Evolutionary conservation across 2,113 vertebrate species (phyloP).

Genomic region (Silurus asotus): DNA sequence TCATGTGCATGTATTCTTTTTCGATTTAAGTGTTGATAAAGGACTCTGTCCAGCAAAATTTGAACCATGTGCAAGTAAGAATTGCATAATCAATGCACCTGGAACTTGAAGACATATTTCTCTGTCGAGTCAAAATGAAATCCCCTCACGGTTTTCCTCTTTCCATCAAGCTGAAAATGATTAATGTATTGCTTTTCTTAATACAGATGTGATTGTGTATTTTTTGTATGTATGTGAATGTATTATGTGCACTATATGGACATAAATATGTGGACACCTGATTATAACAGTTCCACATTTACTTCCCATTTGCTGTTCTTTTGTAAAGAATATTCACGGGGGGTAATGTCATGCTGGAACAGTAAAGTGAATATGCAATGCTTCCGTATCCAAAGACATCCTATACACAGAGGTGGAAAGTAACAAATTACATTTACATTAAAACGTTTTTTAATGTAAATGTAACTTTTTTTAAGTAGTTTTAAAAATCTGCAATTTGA

Average conservation of each 20-base stretch:
- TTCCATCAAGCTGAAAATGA: background rate
- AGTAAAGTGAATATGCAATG: no score
- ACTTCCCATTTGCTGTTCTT: no score
- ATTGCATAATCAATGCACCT: constrained; percentile 30
- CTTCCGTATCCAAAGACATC: no score
- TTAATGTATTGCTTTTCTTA: background rate
- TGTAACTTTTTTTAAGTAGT: no score
- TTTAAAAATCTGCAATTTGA: no score
- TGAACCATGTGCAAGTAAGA: constrained; percentile 20
- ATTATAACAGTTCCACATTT: no score
- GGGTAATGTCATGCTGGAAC: no score
- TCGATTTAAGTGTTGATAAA: constrained; percentile 13
- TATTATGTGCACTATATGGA: background rate
- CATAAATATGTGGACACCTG: no score
- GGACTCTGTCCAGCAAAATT: background rate
- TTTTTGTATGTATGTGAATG: background rate
- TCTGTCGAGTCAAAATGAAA: background rate
- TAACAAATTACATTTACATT: no score
- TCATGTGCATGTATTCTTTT: background rate
- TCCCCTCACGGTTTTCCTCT: background rate
- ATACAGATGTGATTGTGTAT: background rate
- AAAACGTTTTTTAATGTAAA: no score
- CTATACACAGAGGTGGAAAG: no score
- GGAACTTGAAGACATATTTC: constrained; percentile 18
- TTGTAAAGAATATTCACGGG: no score